phyloP scores from a whole-genome alignment of 2,888 invertebrate species.

The Lottia scabra region DNA sequence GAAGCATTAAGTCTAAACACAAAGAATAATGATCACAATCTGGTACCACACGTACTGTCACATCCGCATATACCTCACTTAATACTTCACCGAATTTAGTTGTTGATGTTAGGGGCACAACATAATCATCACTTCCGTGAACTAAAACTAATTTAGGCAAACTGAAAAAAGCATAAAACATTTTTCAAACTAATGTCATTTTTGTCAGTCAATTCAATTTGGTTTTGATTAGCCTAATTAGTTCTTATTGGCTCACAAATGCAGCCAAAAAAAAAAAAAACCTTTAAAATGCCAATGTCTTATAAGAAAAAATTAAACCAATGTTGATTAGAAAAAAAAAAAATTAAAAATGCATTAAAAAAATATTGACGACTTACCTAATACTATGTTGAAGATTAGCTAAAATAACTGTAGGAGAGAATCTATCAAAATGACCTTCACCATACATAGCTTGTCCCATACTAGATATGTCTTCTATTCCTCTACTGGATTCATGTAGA shows the following conservation, averaged over 20 bases:
- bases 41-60: slow-evolving; percentile 55
- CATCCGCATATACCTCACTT: slow-evolving; percentile 45
- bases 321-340: too few relatives aligned
- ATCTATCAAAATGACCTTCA: slow-evolving; percentile 60
- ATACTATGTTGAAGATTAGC: slow-evolving; percentile 44
- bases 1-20: slow-evolving; percentile 60
- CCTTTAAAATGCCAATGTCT: too few relatives aligned
- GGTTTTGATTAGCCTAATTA: too few relatives aligned
- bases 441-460: slow-evolving; percentile 66
- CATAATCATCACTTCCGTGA: slow-evolving; percentile 61
- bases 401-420: slow-evolving; percentile 59
- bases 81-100: slow-evolving; percentile 53
- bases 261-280: too few relatives aligned
- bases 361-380: slow-evolving; percentile 35
- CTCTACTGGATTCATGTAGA: slow-evolving; percentile 55
- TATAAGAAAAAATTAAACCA: too few relatives aligned
- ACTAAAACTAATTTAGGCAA: slow-evolving; percentile 59
- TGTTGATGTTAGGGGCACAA: slow-evolving; percentile 56
- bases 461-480: slow-evolving; percentile 61
- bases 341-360: too few relatives aligned
- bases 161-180: slow-evolving; percentile 50
- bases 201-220: too few relatives aligned
- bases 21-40: slow-evolving; percentile 60
- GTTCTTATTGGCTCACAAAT: too few relatives aligned
- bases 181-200: too few relatives aligned